Percentiles rank a stretch among this genome's conserved stretches.
phyloP scores from a whole-genome alignment of 2,888 invertebrate species.

The Sthenelais limicola region DNA sequence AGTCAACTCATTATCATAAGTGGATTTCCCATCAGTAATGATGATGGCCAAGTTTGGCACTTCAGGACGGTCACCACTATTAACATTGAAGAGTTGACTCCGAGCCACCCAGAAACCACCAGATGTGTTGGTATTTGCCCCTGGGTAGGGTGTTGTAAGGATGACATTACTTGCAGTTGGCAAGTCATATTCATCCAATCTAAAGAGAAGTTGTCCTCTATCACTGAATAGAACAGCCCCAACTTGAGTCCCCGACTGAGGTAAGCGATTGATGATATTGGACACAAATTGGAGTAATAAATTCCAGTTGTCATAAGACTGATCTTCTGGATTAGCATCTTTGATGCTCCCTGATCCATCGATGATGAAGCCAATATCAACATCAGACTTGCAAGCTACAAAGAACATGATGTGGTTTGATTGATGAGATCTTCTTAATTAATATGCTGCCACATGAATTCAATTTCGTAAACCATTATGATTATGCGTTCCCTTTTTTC shows the following conservation, averaged over 20 bases:
- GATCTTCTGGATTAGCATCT: neutral
- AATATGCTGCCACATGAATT: no score
- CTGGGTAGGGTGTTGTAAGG: constrained; percentile 37
- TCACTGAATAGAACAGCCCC: constrained; percentile 9
- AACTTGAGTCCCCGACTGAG: neutral
- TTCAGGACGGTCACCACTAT: constrained; percentile 31
- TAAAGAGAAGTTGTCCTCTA: constrained; percentile 3
- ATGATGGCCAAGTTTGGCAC: constrained; percentile 25
- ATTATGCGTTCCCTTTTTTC: no score
- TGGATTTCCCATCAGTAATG: constrained; percentile 41
- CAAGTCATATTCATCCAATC: constrained; percentile 15
- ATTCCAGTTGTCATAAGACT: neutral
- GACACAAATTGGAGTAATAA: neutral
- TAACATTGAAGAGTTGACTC: neutral
- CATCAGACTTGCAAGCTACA: neutral
- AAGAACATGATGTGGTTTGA: neutral
- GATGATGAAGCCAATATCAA: neutral
- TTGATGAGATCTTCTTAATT: no score
- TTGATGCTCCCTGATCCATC: constrained; percentile 1
- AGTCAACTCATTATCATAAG: constrained; percentile 22
- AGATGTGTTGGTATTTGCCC: constrained; percentile 42
- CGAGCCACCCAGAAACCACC: constrained; percentile 14
- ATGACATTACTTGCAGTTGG: constrained; percentile 19
- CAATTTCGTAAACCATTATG: no score
- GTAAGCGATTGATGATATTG: neutral